A percentile compares a stretch with the other conserved stretches of the same genome.
phyloP scores from a whole-genome alignment of 2,888 invertebrate genomes.

The Harpalus rufipes region DNA sequence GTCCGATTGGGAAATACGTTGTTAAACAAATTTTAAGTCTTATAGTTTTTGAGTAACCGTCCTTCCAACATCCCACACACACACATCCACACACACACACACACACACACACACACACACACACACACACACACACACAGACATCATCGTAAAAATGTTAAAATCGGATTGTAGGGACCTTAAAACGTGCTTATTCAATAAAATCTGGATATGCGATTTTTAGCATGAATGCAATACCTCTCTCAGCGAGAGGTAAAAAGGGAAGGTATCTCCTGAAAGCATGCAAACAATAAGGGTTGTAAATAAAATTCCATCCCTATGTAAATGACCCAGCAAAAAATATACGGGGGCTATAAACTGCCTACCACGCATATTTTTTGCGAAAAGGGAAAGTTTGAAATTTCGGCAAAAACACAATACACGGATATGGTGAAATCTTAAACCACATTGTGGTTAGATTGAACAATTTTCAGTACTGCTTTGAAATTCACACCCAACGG shows the following conservation, averaged over 20 bases:
- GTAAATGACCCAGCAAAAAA: slow-evolving; percentile 62
- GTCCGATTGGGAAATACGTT: too few relatives aligned
- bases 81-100: too few relatives aligned
- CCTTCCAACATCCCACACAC: too few relatives aligned
- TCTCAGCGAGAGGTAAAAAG: not conserved
- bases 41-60: too few relatives aligned
- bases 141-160: too few relatives aligned
- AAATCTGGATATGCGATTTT: too few relatives aligned
- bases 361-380: slow-evolving; percentile 46
- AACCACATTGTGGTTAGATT: slow-evolving; percentile 60
- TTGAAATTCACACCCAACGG: not conserved
- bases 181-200: too few relatives aligned
- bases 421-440: slow-evolving; percentile 60
- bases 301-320: slow-evolving; percentile 60
- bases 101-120: too few relatives aligned
- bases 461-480: not conserved
- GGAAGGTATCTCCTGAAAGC: not conserved
- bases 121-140: too few relatives aligned
- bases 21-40: too few relatives aligned
- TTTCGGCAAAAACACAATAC: slow-evolving; percentile 59
- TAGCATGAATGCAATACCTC: too few relatives aligned
- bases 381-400: slow-evolving; percentile 49
- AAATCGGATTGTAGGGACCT: too few relatives aligned
- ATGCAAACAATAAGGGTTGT: slow-evolving; percentile 48
- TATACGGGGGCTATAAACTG: slow-evolving; percentile 48